Evolutionary conservation across 2,888 invertebrate species (phyloP).

Genomic region (Agelastica alni): DNA sequence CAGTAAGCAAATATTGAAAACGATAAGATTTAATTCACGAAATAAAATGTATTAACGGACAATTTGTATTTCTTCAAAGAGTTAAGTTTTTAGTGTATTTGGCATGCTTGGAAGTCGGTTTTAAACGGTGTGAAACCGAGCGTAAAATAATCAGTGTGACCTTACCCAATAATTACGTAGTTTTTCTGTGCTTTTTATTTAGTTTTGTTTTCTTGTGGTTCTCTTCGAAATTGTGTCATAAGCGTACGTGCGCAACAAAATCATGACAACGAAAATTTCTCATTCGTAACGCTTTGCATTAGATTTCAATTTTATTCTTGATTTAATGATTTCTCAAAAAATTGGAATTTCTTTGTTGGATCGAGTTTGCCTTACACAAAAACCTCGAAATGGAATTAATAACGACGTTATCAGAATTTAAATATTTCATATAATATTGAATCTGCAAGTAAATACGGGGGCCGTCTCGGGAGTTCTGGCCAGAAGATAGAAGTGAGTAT

Average conservation of each 20-base stretch:
- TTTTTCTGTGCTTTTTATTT: constrained; percentile 32
- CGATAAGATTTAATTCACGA: not conserved
- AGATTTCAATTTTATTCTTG: constrained; percentile 19
- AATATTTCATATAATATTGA: no score
- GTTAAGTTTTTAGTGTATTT: constrained; percentile 14
- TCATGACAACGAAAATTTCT: constrained; percentile 34
- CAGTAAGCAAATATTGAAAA: not conserved
- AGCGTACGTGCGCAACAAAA: constrained; percentile 42
- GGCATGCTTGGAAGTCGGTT: constrained; percentile 21
- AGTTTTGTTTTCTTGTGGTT: constrained; percentile 36
- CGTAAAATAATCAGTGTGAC: constrained; percentile 49
- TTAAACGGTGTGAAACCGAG: constrained; percentile 41
- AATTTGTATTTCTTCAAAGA: not conserved
- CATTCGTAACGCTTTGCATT: constrained; percentile 27
- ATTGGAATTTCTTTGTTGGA: constrained; percentile 2
- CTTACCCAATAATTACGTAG: constrained; percentile 44
- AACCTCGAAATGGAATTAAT: constrained; percentile 1
- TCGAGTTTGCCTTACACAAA: no score
- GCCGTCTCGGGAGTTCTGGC: no score
- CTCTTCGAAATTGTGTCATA: constrained; percentile 42
- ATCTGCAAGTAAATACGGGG: no score
- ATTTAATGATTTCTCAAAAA: constrained; percentile 9
- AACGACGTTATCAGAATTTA: not conserved
- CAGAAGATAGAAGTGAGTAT: no score
- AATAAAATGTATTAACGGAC: no score